Evolutionary conservation across 30 jellyfish, hydroid and myxozoan species (phyloP).

Genomic region (Rhopilema esculentum): DNA sequence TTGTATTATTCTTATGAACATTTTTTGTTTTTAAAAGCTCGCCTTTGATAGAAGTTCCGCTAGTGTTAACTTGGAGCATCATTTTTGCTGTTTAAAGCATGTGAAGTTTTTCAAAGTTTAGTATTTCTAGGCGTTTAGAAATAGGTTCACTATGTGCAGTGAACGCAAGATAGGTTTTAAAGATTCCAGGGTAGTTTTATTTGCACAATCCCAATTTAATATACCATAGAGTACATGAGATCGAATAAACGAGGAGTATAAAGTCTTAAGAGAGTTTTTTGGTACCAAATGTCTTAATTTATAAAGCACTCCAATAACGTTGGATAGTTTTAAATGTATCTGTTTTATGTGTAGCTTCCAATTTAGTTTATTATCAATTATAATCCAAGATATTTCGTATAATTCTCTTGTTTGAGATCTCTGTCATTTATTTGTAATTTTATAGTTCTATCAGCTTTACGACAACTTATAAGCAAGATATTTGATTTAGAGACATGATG

Average conservation of each 20-base stretch:
- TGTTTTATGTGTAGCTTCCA: neutral
- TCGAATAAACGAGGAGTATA: neutral
- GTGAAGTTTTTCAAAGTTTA: neutral
- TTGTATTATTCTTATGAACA: neutral
- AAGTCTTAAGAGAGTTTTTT: neutral
- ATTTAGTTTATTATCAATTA: too few relatives aligned
- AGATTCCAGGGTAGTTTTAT: neutral
- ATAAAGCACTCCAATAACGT: neutral
- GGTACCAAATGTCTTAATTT: neutral
- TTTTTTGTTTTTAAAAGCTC: too few relatives aligned
- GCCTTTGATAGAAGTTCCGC: too few relatives aligned
- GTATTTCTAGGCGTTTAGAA: neutral
- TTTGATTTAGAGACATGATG: too few relatives aligned
- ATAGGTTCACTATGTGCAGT: neutral
- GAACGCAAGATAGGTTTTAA: neutral
- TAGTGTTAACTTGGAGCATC: neutral
- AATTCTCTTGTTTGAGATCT: too few relatives aligned
- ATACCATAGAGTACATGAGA: neutral
- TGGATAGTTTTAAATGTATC: neutral
- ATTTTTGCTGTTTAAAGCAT: neutral
- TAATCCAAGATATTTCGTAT: too few relatives aligned
- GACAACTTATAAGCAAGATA: too few relatives aligned
- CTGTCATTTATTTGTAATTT: too few relatives aligned
- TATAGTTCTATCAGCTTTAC: too few relatives aligned
- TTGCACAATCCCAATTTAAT: neutral